Percentiles rank a stretch among this genome's conserved stretches.
These are phyloP conservation scores for Halictus ligatus DNA, from an alignment of 2,888 invertebrate species.

Conservation along the genomic window DNA sequence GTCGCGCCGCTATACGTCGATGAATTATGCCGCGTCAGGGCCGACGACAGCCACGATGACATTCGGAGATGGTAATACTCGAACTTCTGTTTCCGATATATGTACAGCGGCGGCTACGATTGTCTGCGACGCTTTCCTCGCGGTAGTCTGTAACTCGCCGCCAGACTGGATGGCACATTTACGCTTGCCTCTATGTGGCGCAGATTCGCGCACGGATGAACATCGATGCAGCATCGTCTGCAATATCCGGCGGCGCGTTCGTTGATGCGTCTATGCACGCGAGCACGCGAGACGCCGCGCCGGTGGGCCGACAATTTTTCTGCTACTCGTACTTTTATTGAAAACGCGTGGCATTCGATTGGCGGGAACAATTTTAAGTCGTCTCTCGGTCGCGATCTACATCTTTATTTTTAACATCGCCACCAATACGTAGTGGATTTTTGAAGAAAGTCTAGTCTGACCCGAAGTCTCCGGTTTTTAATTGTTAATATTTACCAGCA, in stretches of 20 bases:
- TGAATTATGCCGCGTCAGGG: conserved; percentile 55
- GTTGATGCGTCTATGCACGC: background rate
- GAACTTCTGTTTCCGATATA: conserved; percentile 50
- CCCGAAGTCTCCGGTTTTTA: too few relatives aligned
- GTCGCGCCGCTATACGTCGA: conserved; percentile 49
- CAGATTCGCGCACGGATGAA: conserved; percentile 30
- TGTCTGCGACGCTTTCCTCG: conserved; percentile 29
- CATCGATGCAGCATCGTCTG: conserved; percentile 29
- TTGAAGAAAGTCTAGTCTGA: too few relatives aligned
- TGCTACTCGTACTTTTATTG: background rate
- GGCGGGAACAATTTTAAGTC: background rate
- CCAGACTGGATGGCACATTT: conserved; percentile 35
- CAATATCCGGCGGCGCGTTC: conserved; percentile 17
- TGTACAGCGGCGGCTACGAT: conserved; percentile 12
- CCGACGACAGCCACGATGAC: conserved; percentile 34
- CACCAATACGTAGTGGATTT: too few relatives aligned
- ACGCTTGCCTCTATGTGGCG: conserved; percentile 31
- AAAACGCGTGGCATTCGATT: background rate
- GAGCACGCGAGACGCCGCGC: background rate
- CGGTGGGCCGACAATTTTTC: background rate
- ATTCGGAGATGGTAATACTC: conserved; percentile 24
- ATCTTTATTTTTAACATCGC: background rate
- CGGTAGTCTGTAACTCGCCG: conserved; percentile 17
- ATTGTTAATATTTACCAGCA: too few relatives aligned
- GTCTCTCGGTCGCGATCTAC: background rate